Percentiles rank a stretch among this genome's conserved stretches.
Conservation (phyloP, 1,140 invertebrate species). For the Aricia agestis region DNA sequence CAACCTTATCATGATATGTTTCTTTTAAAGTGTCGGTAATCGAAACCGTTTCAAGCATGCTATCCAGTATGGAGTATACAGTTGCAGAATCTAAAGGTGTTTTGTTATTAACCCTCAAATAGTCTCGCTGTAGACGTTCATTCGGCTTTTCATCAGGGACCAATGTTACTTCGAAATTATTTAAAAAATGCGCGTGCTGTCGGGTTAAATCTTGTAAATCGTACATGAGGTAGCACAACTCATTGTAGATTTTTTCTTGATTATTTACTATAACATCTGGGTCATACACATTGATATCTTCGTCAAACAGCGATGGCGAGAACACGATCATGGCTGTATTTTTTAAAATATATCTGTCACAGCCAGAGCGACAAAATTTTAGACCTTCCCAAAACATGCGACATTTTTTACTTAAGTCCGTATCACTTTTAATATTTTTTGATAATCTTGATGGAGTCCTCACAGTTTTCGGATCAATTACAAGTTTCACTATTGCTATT, state of each 20-base stretch:
- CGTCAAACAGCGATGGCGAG: constrained; percentile 54
- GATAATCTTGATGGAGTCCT: constrained; percentile 37
- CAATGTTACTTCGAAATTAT: constrained; percentile 66
- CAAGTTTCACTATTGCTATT: constrained; percentile 62
- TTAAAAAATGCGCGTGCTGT: constrained; percentile 70
- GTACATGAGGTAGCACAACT: constrained; percentile 71
- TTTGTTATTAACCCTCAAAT: constrained; percentile 29
- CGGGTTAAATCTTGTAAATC: constrained; percentile 74
- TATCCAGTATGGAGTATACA: constrained; percentile 64
- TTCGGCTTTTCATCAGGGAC: constrained; percentile 35
- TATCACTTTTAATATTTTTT: constrained; percentile 48
- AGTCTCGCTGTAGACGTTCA: neutral
- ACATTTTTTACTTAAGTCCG: constrained; percentile 48
- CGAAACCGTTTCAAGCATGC: constrained; percentile 60
- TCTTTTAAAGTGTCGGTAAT: constrained; percentile 26
- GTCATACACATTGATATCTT: constrained; percentile 43
- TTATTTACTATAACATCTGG: constrained; percentile 25
- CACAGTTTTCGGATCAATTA: constrained; percentile 38
- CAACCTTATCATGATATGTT: neutral
- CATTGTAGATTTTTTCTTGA: constrained; percentile 67
- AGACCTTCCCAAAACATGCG: constrained; percentile 60
- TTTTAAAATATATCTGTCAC: constrained; percentile 47
- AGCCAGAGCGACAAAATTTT: constrained; percentile 49
- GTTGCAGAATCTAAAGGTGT: constrained; percentile 69
- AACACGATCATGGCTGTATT: constrained; percentile 69